Conservation (phyloP, 2,797 vertebrate genomes). For the Dermochelys coriacea region DNA sequence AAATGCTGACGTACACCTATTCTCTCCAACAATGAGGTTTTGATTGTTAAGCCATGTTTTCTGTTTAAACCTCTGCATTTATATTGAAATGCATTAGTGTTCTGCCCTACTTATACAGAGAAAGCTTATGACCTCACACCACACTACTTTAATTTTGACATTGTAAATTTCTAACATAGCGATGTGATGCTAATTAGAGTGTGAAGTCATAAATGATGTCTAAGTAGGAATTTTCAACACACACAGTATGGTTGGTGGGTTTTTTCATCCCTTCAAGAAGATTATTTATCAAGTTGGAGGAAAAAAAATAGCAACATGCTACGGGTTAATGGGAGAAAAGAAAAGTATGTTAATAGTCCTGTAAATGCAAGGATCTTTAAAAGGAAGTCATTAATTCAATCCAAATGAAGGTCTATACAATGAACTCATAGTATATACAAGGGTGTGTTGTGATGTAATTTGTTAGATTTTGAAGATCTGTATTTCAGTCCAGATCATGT, state of each 20-base stretch:
- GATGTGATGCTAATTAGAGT: slow-evolving; percentile 77
- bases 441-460: slow-evolving; percentile 29
- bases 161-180: slow-evolving; percentile 74
- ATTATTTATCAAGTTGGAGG: slow-evolving; percentile 49
- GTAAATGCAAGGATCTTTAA: slow-evolving; percentile 27
- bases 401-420: slow-evolving; percentile 32
- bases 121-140: slow-evolving; percentile 72
- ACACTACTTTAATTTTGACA: slow-evolving; percentile 78
- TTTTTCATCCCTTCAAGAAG: slow-evolving; percentile 54
- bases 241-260: slow-evolving; percentile 42
- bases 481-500: slow-evolving; percentile 63
- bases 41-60: slow-evolving; percentile 69
- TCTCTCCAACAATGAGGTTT: slow-evolving; percentile 68
- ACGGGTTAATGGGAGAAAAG: slow-evolving; percentile 31
- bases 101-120: slow-evolving; percentile 46
- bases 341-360: slow-evolving; percentile 57
- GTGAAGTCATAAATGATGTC: slow-evolving; percentile 77
- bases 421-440: slow-evolving; percentile 1
- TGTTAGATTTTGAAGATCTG: slow-evolving; percentile 35
- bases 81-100: slow-evolving; percentile 63
- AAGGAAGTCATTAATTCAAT: slow-evolving; percentile 49
- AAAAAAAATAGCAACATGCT: slow-evolving; percentile 7
- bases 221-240: slow-evolving; percentile 70
- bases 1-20: slow-evolving; percentile 31
- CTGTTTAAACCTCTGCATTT: slow-evolving; percentile 69